Conservation (phyloP, 2,113 vertebrate genomes). For the Catharus bicknelli region DNA sequence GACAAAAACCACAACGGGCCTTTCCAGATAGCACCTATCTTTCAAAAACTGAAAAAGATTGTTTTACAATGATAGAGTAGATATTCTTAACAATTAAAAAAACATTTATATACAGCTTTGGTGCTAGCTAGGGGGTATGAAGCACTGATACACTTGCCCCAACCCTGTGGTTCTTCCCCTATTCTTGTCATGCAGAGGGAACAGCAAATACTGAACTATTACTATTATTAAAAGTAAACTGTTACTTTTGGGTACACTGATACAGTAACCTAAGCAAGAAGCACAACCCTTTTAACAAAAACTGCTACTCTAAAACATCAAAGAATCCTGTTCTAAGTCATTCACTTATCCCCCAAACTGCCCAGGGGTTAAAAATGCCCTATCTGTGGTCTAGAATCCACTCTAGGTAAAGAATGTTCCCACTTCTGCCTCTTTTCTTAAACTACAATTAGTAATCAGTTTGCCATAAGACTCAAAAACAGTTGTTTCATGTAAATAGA, state of each 20-base stretch:
- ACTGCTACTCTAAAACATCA: not conserved
- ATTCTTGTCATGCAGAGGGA: not conserved
- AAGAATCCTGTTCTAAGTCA: not conserved
- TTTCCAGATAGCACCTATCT: not conserved
- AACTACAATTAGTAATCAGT: not conserved
- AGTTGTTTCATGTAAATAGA: not conserved
- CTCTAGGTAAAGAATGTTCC: not conserved
- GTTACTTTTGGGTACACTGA: not conserved
- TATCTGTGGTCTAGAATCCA: not conserved
- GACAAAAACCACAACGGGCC: not conserved
- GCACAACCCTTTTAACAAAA: not conserved
- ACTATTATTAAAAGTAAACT: not conserved
- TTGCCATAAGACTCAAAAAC: not conserved
- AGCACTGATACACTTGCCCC: not conserved
- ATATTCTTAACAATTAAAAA: not conserved
- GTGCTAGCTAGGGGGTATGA: not conserved
- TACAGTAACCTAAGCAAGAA: not conserved
- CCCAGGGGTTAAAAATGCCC: accelerated
- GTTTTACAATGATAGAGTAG: not conserved
- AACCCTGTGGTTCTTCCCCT: not conserved
- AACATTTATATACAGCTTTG: not conserved
- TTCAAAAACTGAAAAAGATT: not conserved
- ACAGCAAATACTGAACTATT: not conserved
- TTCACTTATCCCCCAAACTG: not conserved
- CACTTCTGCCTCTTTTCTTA: not conserved